Base-by-base conservation (phyloP, 2,888 invertebrate species). In the Caradrina clavipalpis region DNA sequence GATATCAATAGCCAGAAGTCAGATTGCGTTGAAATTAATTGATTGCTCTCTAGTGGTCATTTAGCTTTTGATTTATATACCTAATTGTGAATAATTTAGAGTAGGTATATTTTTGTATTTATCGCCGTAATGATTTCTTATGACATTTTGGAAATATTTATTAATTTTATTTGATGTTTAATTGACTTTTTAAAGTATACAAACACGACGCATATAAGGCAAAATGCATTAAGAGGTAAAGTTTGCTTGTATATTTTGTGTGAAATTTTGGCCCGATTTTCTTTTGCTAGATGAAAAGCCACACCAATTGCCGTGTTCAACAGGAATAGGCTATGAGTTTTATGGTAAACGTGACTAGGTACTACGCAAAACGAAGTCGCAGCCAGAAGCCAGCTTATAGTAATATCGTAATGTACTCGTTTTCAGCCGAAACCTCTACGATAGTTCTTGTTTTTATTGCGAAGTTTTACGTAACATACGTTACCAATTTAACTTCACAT, bases 1-100 rank as follows among this genome's bases (percentile, higher is more conserved):
- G 55, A 75, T 82, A 81, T 76, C 76, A 74, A 82, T 84, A 54
- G 47, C 39, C 55, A 61, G 22, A 59, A 73, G 60, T 68, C 35
- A 56, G 57, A 68, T 69, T 79, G 39, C 65, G 56, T 59, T 68
- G 56, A 71, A 70, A 69, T 73, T 69, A 75, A 83, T 77, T 71
- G 51, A 78, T 78, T 70, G 65, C 55, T 35, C 10, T 58, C 42
- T 55, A 17, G 58, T n/a, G 47, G 57, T 13, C 39, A 57, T 50
- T 58, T 56, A 21, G 21, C 50, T 50, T 60, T 22, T 50, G 47
- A 73, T 62, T 61, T 47, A 60, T 45, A 35, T 62, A 49, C 15
- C 39, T 17, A 26, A 57, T n/a, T 56, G 22, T 21, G 35, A 58
- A 55, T 35, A 13, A 59, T 56, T 47, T 26, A 0, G 35, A 15